These are phyloP conservation scores for Palloptera scutellata DNA, from an alignment of 2,888 invertebrate species.

Conservation along the genomic window DNA sequence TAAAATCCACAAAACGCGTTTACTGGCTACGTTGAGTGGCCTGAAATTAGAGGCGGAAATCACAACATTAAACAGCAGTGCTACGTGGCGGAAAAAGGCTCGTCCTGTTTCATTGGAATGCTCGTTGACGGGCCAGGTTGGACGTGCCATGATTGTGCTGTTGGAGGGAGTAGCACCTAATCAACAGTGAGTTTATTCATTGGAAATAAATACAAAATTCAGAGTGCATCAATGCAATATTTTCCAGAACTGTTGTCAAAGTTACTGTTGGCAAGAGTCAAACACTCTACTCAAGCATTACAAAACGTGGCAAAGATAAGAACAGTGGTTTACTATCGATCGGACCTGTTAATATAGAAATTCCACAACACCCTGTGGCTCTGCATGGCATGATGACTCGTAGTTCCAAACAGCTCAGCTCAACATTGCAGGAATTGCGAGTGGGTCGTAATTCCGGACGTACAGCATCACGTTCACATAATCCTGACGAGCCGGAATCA, in stretches of 20 bases:
- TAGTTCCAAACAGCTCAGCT: constrained; percentile 90
- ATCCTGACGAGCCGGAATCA: constrained; percentile 68
- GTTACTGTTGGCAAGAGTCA: constrained; percentile 92
- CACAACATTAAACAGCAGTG: constrained; percentile 87
- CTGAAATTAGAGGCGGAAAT: constrained; percentile 95
- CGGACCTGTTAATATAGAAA: constrained; percentile 91
- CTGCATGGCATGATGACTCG: constrained; percentile 98
- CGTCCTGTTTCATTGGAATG: constrained; percentile 75
- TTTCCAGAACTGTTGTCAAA: constrained; percentile 85
- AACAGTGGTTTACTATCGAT: constrained; percentile 84
- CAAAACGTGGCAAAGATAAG: constrained; percentile 77
- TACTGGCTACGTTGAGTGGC: constrained; percentile 90
- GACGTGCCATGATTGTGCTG: constrained; percentile 89
- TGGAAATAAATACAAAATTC: background rate
- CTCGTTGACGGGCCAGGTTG: constrained; percentile 88
- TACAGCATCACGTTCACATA: constrained; percentile 69
- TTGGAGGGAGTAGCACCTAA: constrained; percentile 89
- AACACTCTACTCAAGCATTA: constrained; percentile 87
- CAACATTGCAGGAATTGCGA: constrained; percentile 88
- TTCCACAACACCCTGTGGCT: constrained; percentile 98
- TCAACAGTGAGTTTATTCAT: constrained; percentile 74
- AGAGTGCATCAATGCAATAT: background rate
- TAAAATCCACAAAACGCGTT: constrained; percentile 83
- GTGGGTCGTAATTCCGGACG: constrained; percentile 83
- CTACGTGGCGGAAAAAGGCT: constrained; percentile 88